A percentile compares a stretch with the other conserved stretches of the same genome.
Evolutionary conservation across 1,140 invertebrate species (phyloP).

Genomic region (Drosophila neocordata): DNA sequence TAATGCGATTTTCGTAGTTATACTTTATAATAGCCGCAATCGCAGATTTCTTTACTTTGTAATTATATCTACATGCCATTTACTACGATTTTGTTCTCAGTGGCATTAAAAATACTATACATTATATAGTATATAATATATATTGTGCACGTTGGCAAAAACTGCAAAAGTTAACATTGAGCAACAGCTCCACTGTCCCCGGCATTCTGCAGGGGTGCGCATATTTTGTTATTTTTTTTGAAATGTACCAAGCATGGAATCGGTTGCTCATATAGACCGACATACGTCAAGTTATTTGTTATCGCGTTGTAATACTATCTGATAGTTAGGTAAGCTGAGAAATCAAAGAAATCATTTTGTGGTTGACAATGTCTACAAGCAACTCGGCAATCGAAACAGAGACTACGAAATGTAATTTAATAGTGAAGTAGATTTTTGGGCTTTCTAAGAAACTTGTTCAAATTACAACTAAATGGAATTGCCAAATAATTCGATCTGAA

Average conservation of each 20-base stretch:
- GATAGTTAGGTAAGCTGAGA: slow-evolving; percentile 33
- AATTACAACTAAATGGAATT: slow-evolving; percentile 1
- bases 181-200: slow-evolving; percentile 9
- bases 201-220: slow-evolving; percentile 45
- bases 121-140: not conserved
- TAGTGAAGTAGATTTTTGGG: not conserved
- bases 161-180: slow-evolving; percentile 13
- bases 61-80: slow-evolving; percentile 7
- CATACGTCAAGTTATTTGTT: slow-evolving; percentile 44
- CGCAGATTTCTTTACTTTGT: slow-evolving; percentile 35
- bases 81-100: not conserved
- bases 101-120: slow-evolving; percentile 13
- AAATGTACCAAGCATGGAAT: not conserved
- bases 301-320: slow-evolving; percentile 57
- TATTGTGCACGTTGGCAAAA: slow-evolving; percentile 38
- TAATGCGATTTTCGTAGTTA: slow-evolving; percentile 37
- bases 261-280: slow-evolving; percentile 14
- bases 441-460: not conserved
- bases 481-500: not conserved
- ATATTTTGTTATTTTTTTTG: slow-evolving; percentile 19
- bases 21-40: slow-evolving; percentile 36
- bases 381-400: not conserved
- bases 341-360: slow-evolving; percentile 21
- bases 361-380: not conserved
- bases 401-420: not conserved